Conservation (phyloP, 2,113 vertebrate genomes). For the Eretmodus cyanostictus region DNA sequence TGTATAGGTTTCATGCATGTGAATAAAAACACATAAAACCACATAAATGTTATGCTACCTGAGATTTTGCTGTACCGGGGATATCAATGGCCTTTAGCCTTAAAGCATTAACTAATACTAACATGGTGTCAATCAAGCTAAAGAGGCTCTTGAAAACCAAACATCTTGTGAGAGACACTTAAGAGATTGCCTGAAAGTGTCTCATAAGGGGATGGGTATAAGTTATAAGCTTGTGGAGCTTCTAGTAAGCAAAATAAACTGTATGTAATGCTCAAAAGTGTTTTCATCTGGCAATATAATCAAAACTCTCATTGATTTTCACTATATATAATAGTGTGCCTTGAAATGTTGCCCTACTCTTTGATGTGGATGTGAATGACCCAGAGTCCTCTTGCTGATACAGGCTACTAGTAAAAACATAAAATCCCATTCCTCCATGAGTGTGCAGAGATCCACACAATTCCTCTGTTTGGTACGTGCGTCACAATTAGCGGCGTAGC, state of each 20-base stretch:
- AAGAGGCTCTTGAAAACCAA: neutral
- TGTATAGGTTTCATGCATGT: neutral
- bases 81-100: neutral
- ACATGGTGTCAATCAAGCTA: neutral
- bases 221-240: neutral
- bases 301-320: neutral
- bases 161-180: neutral
- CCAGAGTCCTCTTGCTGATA: neutral
- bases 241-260: neutral
- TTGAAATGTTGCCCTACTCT: neutral
- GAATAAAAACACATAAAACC: neutral
- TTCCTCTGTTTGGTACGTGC: neutral
- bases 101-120: neutral
- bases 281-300: neutral
- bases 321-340: neutral
- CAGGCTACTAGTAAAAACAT: neutral
- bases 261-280: neutral
- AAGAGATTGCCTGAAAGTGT: neutral
- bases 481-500: neutral
- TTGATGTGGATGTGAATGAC: neutral
- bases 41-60: neutral
- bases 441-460: neutral
- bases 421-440: neutral
- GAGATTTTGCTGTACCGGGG: neutral
- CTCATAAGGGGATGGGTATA: neutral